Percentiles rank a stretch among this genome's conserved stretches.
Conservation (phyloP, 2,888 invertebrate species). For the Drosophila hawaiiensis region DNA sequence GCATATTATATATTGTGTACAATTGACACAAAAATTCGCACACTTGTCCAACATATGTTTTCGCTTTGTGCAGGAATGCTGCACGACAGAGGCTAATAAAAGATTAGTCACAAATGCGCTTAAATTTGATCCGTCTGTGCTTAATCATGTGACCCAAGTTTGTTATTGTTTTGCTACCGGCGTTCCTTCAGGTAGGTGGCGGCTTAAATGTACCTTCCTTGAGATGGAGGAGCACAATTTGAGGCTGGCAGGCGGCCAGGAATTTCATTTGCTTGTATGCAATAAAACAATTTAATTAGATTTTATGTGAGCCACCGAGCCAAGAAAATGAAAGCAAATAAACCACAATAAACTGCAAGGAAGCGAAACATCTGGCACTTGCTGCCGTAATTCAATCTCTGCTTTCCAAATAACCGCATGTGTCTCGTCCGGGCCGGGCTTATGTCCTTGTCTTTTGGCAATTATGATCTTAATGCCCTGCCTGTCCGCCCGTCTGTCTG, state of each 20-base stretch:
- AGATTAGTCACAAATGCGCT: conserved; percentile 58
- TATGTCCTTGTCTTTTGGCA: conserved; percentile 49
- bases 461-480: conserved; percentile 53
- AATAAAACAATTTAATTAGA: conserved; percentile 80
- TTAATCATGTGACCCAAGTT: conserved; percentile 43
- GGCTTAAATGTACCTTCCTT: neutral
- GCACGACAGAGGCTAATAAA: conserved; percentile 58
- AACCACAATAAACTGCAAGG: conserved; percentile 70
- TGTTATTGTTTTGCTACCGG: conserved; percentile 22
- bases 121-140: conserved; percentile 43
- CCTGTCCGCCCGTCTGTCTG: neutral
- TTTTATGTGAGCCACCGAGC: conserved; percentile 66
- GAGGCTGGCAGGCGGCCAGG: conserved; percentile 48
- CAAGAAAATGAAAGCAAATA: conserved; percentile 77
- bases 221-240: neutral
- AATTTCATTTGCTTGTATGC: conserved; percentile 65
- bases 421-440: conserved; percentile 13
- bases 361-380: conserved; percentile 47
- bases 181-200: conserved; percentile 17
- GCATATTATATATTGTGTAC: neutral
- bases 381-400: conserved; percentile 49
- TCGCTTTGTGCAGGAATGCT: conserved; percentile 7
- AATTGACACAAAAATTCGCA: neutral
- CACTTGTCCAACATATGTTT: neutral
- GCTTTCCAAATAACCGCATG: conserved; percentile 18